Evolutionary conservation across 2,113 vertebrate genomes (phyloP).

Genomic region (Pseudopipra pipra): DNA sequence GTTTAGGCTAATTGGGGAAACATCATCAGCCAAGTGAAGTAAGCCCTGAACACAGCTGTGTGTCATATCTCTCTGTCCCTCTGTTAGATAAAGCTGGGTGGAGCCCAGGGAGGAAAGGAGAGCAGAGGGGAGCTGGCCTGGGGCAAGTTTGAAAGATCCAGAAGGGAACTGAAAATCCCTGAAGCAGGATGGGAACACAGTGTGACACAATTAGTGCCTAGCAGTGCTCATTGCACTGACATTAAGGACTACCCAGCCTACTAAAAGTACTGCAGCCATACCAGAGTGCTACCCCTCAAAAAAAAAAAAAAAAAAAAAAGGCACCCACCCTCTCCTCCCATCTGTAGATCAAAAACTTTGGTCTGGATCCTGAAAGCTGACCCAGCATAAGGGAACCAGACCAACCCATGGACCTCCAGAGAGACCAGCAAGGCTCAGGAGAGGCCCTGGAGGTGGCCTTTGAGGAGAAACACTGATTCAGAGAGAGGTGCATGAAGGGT

Average conservation of each 20-base stretch:
- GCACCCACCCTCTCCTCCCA: neutral
- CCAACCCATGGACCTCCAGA: neutral
- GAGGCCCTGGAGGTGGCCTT: neutral
- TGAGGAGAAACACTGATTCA: neutral
- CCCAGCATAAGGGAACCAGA: neutral
- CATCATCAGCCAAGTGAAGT: neutral
- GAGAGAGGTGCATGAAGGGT: neutral
- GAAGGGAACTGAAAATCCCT: neutral
- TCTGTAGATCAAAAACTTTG: neutral
- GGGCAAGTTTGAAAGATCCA: neutral
- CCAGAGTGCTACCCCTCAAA: neutral
- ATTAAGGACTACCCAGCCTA: neutral
- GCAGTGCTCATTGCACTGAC: neutral
- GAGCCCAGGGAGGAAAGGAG: neutral
- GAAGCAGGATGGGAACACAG: neutral
- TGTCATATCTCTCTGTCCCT: neutral
- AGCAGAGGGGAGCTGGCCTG: neutral
- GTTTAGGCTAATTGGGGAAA: neutral
- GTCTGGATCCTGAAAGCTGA: neutral
- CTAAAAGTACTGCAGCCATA: neutral
- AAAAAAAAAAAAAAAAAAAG: too few relatives aligned
- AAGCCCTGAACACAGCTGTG: neutral
- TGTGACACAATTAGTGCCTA: neutral
- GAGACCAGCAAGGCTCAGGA: neutral
- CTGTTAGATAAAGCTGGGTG: constrained; percentile 9